A percentile compares a stretch with the other conserved stretches of the same genome.
Conservation (phyloP, 2,888 invertebrate species). For the Bombylius major region DNA sequence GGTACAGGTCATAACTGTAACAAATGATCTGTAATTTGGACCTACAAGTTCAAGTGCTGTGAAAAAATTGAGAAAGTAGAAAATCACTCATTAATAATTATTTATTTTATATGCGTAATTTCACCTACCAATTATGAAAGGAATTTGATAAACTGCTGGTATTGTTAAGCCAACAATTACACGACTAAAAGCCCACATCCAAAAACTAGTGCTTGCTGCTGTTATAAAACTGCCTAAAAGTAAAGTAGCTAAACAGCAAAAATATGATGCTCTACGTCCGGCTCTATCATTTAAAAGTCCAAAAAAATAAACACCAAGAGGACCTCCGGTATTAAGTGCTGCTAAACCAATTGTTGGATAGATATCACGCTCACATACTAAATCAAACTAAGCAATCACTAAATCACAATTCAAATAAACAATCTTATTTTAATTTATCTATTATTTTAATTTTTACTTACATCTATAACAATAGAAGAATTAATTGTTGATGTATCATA, state of each 20-base stretch:
- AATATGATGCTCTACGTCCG: slow-evolving; percentile 75
- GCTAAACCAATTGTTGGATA: slow-evolving; percentile 80
- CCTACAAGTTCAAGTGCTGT: slow-evolving; percentile 82
- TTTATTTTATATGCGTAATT: background rate
- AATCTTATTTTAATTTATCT: background rate
- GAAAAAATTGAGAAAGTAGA: slow-evolving; percentile 22
- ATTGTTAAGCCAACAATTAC: slow-evolving; percentile 80
- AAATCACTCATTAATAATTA: slow-evolving; percentile 1
- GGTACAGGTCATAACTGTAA: slow-evolving; percentile 83
- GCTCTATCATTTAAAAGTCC: slow-evolving; percentile 77
- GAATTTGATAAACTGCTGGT: slow-evolving; percentile 87
- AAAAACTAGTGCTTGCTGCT: slow-evolving; percentile 63
- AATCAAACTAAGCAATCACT: slow-evolving; percentile 57
- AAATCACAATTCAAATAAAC: background rate
- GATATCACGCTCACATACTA: slow-evolving; percentile 76
- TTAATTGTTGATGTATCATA: slow-evolving; percentile 55
- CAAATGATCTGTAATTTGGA: slow-evolving; percentile 80
- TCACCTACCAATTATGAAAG: slow-evolving; percentile 81
- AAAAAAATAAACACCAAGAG: slow-evolving; percentile 80
- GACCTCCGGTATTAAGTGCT: slow-evolving; percentile 76
- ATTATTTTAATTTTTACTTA: slow-evolving; percentile 35
- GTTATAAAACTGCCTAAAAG: slow-evolving; percentile 68
- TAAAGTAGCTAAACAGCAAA: slow-evolving; percentile 69
- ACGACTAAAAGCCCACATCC: slow-evolving; percentile 72
- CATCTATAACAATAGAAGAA: slow-evolving; percentile 77